Percentiles rank a stretch among this genome's conserved stretches.
phyloP scores from a whole-genome alignment of 1,140 invertebrate species.

The Drosophila orena region DNA sequence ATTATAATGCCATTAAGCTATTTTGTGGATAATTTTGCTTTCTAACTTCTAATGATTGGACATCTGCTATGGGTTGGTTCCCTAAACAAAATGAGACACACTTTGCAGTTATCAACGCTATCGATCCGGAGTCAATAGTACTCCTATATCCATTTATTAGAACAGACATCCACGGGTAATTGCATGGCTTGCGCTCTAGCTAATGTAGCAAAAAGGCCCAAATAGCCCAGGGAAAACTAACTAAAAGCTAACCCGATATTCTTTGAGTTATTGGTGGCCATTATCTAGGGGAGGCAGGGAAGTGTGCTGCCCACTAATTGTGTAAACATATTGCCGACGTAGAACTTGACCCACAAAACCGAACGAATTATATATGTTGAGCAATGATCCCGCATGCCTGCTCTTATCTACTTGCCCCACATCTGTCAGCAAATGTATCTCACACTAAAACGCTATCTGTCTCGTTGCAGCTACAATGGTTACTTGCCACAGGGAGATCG shows the following conservation, averaged over 20 bases:
- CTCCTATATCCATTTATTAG: not conserved
- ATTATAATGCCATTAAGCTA: not conserved
- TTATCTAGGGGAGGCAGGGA: slow-evolving; percentile 31
- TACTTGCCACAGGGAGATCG: slow-evolving; percentile 96
- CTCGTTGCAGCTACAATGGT: slow-evolving; percentile 95
- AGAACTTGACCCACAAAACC: slow-evolving; percentile 77
- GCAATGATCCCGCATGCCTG: slow-evolving; percentile 43
- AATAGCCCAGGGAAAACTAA: slow-evolving; percentile 13
- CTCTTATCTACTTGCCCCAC: slow-evolving; percentile 49
- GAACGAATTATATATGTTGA: slow-evolving; percentile 42
- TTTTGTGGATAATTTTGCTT: not conserved
- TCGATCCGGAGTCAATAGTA: slow-evolving; percentile 8
- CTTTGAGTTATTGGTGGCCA: slow-evolving; percentile 56
- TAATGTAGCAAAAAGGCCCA: slow-evolving; percentile 42
- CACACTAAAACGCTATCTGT: slow-evolving; percentile 17
- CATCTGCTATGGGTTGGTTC: not conserved
- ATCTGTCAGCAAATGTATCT: slow-evolving; percentile 32
- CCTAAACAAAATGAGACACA: not conserved
- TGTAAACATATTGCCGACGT: slow-evolving; percentile 54
- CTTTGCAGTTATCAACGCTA: not conserved
- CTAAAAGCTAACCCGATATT: slow-evolving; percentile 34
- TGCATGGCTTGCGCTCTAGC: slow-evolving; percentile 43
- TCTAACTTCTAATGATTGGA: not conserved
- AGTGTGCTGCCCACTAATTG: slow-evolving; percentile 41
- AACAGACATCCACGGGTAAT: slow-evolving; percentile 15